Evolutionary conservation across 1,140 invertebrate species (phyloP).

Genomic region (Saccostrea cuccullata): DNA sequence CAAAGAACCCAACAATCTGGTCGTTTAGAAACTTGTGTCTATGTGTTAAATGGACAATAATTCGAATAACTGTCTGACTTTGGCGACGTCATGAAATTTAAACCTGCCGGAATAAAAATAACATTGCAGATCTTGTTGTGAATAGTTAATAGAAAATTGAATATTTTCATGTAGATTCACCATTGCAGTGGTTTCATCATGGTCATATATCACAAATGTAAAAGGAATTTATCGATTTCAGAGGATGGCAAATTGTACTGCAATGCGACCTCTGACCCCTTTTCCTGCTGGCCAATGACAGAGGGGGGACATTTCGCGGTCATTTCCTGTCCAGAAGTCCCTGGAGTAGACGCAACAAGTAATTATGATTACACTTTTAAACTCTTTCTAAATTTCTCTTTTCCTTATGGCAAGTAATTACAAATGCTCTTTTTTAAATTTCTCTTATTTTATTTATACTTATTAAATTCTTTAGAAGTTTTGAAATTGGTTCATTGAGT

Average conservation of each 20-base stretch:
- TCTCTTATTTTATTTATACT: too few relatives aligned
- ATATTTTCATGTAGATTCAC: not conserved
- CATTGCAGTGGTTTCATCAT: not conserved
- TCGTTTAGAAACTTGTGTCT: not conserved
- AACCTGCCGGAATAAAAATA: not conserved
- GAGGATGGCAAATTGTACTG: conserved; percentile 67
- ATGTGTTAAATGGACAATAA: not conserved
- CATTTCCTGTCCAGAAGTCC: conserved; percentile 87
- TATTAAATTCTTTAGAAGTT: too few relatives aligned
- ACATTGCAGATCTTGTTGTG: too few relatives aligned
- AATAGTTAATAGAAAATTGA: not conserved
- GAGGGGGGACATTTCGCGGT: conserved; percentile 82
- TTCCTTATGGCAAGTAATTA: too few relatives aligned
- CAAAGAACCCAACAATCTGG: too few relatives aligned
- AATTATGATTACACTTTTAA: conserved; percentile 59
- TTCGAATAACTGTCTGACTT: not conserved
- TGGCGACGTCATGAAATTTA: not conserved
- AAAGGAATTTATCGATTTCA: conserved; percentile 53
- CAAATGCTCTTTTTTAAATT: too few relatives aligned
- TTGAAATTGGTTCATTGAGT: too few relatives aligned
- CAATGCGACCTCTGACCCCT: conserved; percentile 83
- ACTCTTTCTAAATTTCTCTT: too few relatives aligned
- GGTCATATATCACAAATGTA: not conserved
- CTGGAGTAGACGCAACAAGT: conserved; percentile 85
- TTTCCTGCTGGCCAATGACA: conserved; percentile 89